Evolutionary conservation across 2,113 vertebrate genomes (phyloP).

Genomic region (Perccottus glenii): DNA sequence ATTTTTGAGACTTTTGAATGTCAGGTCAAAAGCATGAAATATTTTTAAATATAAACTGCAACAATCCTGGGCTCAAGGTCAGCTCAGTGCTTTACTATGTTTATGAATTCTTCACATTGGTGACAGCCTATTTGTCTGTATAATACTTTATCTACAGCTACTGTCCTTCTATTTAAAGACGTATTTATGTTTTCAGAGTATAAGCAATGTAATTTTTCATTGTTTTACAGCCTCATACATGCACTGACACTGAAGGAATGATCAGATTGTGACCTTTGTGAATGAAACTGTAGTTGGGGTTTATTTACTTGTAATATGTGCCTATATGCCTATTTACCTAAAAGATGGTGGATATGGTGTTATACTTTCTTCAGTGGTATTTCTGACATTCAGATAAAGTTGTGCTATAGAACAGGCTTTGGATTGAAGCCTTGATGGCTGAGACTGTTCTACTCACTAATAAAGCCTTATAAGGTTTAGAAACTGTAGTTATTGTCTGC

Average conservation of each 20-base stretch:
- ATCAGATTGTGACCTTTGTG: constrained; percentile 16
- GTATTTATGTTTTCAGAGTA: constrained; percentile 16
- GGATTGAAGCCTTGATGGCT: constrained; percentile 19
- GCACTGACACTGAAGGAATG: neutral
- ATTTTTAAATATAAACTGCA: too few species aligned
- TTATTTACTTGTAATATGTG: constrained; percentile 15
- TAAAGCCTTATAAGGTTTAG: neutral
- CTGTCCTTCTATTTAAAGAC: constrained; percentile 6
- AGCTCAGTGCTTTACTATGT: neutral
- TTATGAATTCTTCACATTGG: too few species aligned
- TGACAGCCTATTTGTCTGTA: neutral
- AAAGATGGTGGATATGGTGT: constrained; percentile 34
- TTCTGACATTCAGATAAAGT: constrained; percentile 31
- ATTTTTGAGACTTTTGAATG: too few species aligned
- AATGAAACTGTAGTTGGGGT: constrained; percentile 3
- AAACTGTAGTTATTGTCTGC: neutral
- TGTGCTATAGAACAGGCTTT: constrained; percentile 6
- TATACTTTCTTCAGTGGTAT: constrained; percentile 44
- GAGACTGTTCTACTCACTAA: neutral
- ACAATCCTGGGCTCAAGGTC: too few species aligned
- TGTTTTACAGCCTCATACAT: neutral
- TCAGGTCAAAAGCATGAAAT: neutral
- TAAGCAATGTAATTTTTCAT: constrained; percentile 8
- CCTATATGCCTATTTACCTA: constrained; percentile 12
- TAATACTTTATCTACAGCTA: neutral